Conservation (phyloP, 2,888 invertebrate species). For the Stenichneumon culpator region DNA sequence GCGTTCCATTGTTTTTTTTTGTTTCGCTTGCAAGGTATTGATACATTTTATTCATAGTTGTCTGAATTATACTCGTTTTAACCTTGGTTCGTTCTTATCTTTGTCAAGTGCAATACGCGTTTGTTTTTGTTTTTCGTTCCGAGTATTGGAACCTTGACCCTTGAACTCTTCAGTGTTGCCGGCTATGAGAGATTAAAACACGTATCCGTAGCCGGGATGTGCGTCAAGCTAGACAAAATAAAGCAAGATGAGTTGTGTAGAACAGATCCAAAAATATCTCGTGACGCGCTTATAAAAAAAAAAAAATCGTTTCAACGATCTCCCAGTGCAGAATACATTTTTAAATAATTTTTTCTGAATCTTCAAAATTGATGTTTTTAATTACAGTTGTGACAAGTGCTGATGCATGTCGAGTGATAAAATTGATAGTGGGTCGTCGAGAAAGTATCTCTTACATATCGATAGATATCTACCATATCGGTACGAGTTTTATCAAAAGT, state of each 20-base stretch:
- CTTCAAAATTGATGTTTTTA: neutral
- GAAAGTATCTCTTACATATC: neutral
- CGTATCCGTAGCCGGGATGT: neutral
- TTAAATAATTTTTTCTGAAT: neutral
- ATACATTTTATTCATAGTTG: neutral
- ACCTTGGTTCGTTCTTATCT: slow-evolving; percentile 16
- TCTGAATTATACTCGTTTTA: neutral
- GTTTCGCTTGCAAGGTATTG: neutral
- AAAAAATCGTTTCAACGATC: neutral
- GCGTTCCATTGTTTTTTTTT: neutral
- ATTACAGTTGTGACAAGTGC: neutral
- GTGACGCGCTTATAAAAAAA: neutral
- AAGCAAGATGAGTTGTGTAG: neutral
- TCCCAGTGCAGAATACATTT: neutral
- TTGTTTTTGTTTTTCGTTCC: neutral
- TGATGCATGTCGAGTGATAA: neutral
- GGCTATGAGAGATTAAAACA: neutral
- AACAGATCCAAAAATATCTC: neutral
- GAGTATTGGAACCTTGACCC: slow-evolving; percentile 1
- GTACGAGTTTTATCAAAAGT: neutral
- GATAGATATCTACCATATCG: neutral
- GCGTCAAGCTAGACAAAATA: neutral
- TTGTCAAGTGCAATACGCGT: neutral
- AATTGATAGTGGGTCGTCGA: neutral
- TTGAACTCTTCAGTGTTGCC: slow-evolving; percentile 11